Percentiles rank a stretch among this genome's conserved stretches.
These are phyloP conservation scores for Porites divaricata DNA, from an alignment of 92 coral and sea anemone genomes.

Conservation along the genomic window DNA sequence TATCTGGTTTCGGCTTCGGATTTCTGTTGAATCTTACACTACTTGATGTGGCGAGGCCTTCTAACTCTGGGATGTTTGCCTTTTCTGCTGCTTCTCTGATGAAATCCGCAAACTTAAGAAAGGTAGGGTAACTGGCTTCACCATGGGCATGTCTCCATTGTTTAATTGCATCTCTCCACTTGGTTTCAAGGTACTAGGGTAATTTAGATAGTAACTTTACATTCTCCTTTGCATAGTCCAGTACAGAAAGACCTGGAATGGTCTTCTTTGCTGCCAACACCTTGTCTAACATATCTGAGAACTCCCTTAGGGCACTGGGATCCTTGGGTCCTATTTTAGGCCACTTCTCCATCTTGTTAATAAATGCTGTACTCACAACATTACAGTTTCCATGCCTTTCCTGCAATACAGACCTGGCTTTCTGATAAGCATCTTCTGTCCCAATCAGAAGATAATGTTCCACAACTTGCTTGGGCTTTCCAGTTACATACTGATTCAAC, in stretches of 20 bases:
- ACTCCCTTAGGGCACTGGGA: neutral
- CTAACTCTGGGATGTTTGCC: neutral
- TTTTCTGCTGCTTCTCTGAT: neutral
- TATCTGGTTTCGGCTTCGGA: neutral
- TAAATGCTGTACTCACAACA: conserved; percentile 50
- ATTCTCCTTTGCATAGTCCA: conserved; percentile 16
- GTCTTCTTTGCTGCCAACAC: conserved; percentile 8
- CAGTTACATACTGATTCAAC: conserved; percentile 60
- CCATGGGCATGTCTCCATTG: conserved; percentile 9
- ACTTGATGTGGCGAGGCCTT: neutral
- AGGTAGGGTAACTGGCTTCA: conserved; percentile 9
- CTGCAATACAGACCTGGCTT: conserved; percentile 40
- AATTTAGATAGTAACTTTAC: neutral
- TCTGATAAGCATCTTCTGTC: conserved; percentile 52
- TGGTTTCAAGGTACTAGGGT: neutral
- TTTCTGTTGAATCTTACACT: neutral
- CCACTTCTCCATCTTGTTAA: conserved; percentile 36
- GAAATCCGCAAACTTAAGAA: neutral
- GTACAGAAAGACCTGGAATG: neutral
- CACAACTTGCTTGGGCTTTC: conserved; percentile 59
- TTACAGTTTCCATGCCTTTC: conserved; percentile 56
- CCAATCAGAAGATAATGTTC: conserved; percentile 40
- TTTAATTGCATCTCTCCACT: neutral
- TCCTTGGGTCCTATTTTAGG: conserved; percentile 9
- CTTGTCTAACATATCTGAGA: neutral